Evolutionary conservation across 2,797 vertebrate genomes (phyloP).

Genomic region (Gymnodraco acuticeps): DNA sequence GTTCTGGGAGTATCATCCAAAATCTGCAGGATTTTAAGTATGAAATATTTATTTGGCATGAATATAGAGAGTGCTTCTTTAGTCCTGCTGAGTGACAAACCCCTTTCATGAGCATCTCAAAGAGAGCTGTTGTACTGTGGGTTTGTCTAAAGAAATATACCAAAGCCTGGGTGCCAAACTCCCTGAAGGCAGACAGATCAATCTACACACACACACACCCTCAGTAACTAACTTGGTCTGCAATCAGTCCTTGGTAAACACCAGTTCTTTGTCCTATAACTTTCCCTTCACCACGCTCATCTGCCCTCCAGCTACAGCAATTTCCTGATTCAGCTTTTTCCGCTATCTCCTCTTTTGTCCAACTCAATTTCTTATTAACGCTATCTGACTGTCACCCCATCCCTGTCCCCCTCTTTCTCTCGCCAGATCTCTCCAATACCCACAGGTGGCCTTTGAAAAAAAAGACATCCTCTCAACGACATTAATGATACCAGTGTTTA

Average conservation of each 20-base stretch:
- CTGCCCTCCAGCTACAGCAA: slow-evolving; percentile 34
- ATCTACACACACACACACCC: slow-evolving; percentile 3
- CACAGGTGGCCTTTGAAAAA: slow-evolving; percentile 75
- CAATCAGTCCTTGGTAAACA: slow-evolving; percentile 40
- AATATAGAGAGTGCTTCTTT: slow-evolving; percentile 24
- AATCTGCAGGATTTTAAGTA: slow-evolving; percentile 37
- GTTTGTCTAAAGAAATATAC: slow-evolving; percentile 19
- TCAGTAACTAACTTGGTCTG: slow-evolving; percentile 19
- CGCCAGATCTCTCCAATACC: slow-evolving; percentile 52
- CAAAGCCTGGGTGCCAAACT: slow-evolving; percentile 9
- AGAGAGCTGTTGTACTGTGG: slow-evolving; percentile 11
- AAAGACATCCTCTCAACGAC: slow-evolving; percentile 65
- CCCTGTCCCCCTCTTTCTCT: slow-evolving; percentile 10
- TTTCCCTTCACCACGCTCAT: slow-evolving; percentile 26
- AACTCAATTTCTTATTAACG: slow-evolving; percentile 65
- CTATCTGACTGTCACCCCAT: slow-evolving; percentile 54
- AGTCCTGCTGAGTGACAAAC: slow-evolving; percentile 28
- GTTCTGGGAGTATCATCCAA: slow-evolving; percentile 36
- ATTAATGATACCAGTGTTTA: slow-evolving; percentile 77
- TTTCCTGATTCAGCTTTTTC: slow-evolving; percentile 47
- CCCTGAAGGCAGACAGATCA: background rate
- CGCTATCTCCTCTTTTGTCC: slow-evolving; percentile 29
- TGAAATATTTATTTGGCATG: slow-evolving; percentile 67
- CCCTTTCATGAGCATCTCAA: slow-evolving; percentile 23
- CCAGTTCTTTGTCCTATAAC: slow-evolving; percentile 6